These are phyloP conservation scores for Elymnias hypermnestra DNA, from an alignment of 1,140 invertebrate genomes.

Conservation along the genomic window DNA sequence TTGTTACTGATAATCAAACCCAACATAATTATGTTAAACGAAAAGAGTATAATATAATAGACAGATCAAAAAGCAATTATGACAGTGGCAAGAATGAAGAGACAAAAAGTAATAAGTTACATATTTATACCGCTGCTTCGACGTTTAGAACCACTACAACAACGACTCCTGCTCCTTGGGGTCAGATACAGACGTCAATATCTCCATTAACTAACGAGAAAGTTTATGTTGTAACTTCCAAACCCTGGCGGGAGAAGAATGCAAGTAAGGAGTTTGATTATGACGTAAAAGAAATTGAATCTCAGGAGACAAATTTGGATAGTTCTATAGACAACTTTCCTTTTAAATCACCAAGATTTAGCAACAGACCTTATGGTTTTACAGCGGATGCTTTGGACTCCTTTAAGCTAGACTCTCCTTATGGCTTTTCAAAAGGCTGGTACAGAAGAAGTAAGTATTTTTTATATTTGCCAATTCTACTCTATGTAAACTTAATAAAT, in stretches of 20 bases:
- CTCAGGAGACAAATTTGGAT: slow-evolving; percentile 43
- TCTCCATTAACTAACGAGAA: slow-evolving; percentile 85
- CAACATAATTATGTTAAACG: slow-evolving; percentile 27
- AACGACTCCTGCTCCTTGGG: slow-evolving; percentile 76
- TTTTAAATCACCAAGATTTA: slow-evolving; percentile 78
- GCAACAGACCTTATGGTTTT: slow-evolving; percentile 74
- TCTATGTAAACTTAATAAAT: too few species aligned
- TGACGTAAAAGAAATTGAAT: slow-evolving; percentile 37
- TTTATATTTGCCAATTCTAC: too few species aligned
- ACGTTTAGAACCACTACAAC: slow-evolving; percentile 54
- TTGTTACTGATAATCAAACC: slow-evolving; percentile 55
- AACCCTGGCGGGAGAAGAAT: slow-evolving; percentile 69
- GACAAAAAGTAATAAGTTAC: slow-evolving; percentile 38
- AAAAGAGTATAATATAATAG: slow-evolving; percentile 52
- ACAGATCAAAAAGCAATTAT: slow-evolving; percentile 40
- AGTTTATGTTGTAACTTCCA: slow-evolving; percentile 86
- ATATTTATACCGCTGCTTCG: slow-evolving; percentile 61
- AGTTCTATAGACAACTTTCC: slow-evolving; percentile 45
- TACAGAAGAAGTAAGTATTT: slow-evolving; percentile 77
- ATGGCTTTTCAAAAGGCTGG: slow-evolving; percentile 67
- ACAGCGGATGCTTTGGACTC: slow-evolving; percentile 47
- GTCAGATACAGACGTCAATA: slow-evolving; percentile 81
- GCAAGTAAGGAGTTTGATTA: slow-evolving; percentile 39
- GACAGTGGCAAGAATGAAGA: slow-evolving; percentile 37
- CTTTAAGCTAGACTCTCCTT: slow-evolving; percentile 53